Conservation (phyloP, 2,113 vertebrate species). For the Anguilla rostrata region DNA sequence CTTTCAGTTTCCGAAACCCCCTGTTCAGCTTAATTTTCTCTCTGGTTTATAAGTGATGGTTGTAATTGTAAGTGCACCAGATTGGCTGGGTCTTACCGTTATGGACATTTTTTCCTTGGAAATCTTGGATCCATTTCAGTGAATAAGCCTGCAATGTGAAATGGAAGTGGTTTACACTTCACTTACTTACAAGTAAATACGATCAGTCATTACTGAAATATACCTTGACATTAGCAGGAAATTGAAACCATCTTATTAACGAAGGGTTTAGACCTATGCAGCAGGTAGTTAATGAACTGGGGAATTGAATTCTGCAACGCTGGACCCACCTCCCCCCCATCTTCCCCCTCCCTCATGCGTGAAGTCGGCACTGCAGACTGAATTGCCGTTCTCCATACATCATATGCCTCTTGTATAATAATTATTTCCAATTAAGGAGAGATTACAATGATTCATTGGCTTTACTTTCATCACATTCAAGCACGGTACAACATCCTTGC, state of each 20-base stretch:
- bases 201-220: slow-evolving; percentile 44
- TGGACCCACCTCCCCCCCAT: not conserved
- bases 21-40: not conserved
- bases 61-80: not conserved
- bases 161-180: slow-evolving; percentile 43
- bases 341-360: slow-evolving; percentile 33
- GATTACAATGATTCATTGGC: slow-evolving; percentile 42
- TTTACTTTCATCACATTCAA: slow-evolving; percentile 37
- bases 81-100: not conserved
- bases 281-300: slow-evolving; percentile 49
- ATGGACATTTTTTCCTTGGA: slow-evolving; percentile 14
- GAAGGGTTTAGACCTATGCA: slow-evolving; percentile 45
- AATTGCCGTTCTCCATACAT: slow-evolving; percentile 44
- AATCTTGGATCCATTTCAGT: not conserved
- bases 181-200: slow-evolving; percentile 47
- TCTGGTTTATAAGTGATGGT: not conserved
- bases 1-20: not conserved
- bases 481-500: slow-evolving; percentile 39
- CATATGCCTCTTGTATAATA: slow-evolving; percentile 48
- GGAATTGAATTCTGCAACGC: slow-evolving; percentile 53
- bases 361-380: slow-evolving; percentile 42
- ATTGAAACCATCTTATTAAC: slow-evolving; percentile 47
- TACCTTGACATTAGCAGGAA: slow-evolving; percentile 41
- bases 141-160: slow-evolving; percentile 30
- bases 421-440: slow-evolving; percentile 57